phyloP scores from a whole-genome alignment of 2,113 vertebrate species.

The Pomatorhinus ruficollis region DNA sequence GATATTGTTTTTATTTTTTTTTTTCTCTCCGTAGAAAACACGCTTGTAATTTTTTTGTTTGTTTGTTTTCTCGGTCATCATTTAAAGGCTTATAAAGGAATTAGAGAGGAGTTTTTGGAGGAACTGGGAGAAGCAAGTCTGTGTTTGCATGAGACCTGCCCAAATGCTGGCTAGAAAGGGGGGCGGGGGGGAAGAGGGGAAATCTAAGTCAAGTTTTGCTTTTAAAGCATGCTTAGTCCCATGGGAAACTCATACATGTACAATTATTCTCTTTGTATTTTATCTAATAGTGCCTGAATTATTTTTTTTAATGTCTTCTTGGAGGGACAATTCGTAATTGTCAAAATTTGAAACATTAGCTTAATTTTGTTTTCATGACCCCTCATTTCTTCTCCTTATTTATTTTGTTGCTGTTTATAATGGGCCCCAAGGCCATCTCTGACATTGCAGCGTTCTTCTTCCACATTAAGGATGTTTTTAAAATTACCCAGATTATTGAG shows the following conservation, averaged over 20 bases:
- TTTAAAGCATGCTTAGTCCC: conserved; percentile 71
- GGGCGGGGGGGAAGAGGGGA: conserved; percentile 21
- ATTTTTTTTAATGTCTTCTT: conserved; percentile 74
- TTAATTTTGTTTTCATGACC: conserved; percentile 84
- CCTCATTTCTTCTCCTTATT: conserved; percentile 73
- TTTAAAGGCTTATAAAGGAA: conserved; percentile 58
- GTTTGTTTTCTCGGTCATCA: conserved; percentile 59
- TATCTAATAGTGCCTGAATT: conserved; percentile 79
- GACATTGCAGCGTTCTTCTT: conserved; percentile 74
- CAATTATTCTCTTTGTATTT: conserved; percentile 75
- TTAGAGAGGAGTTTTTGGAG: conserved; percentile 58
- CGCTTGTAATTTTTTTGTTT: conserved; percentile 24
- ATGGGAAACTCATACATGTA: conserved; percentile 69
- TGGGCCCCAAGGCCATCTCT: conserved; percentile 79
- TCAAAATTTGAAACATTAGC: conserved; percentile 83
- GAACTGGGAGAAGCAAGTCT: conserved; percentile 51
- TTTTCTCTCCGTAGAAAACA: conserved; percentile 3
- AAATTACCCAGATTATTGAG: conserved; percentile 83
- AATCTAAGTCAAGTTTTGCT: conserved; percentile 63
- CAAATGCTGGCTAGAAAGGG: conserved; percentile 26
- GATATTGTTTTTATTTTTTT: conserved; percentile 44
- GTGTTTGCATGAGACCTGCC: conserved; percentile 74
- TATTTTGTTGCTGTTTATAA: conserved; percentile 78
- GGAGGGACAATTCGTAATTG: conserved; percentile 79
- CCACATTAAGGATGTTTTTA: conserved; percentile 82